Base-by-base conservation (phyloP, 2,797 vertebrate species). In the Muraenolepis orangiensis region DNA sequence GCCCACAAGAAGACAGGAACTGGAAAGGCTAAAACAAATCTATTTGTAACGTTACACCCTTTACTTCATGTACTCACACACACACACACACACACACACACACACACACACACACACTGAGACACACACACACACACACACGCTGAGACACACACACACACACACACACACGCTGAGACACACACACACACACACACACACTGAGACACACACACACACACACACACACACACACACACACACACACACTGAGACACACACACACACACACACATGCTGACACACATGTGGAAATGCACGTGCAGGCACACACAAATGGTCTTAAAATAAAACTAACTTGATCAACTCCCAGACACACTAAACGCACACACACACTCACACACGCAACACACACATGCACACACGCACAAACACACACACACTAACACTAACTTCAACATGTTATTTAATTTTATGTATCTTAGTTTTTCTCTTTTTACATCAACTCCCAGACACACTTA, bases 81-180 rank as follows among this genome's bases (percentile, higher is more conserved):
- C 46, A 6, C 18, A 14, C 46, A 18, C 1, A 57, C 46, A 51
- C 46, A n/a, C 46, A 51, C 18, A 4, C 11, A 13, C 2, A 46
- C 42, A 0, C 6, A 20, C 46, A 51, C 51, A 11, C n/a, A 61
- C 51, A 11, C 51, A 61, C 51, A 61, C 51, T 8, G 23, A 64
- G 7, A 10, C 28, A n/a, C n/a, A 42, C 30, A 69, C 29, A 31
- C 69, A 40, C 13, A 70, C 69, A 71, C 36, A 71, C 69, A 71
- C 32, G n/a, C 66, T n/a, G n/a, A 70, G 11, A 68, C 66, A 68
- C 29, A 67, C 34, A 70, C 34, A 70, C n/a, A 12, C 1, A 69
- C 38, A 13, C 2, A 36, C 36, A 26, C 4, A 28, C 38, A 51
- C 18, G 23, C n/a, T 32, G 29, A 69, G n/a, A n/a, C 64, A 46